A percentile compares a stretch with the other conserved stretches of the same genome.
Conservation (phyloP, 2,797 vertebrate genomes). For the Aulostomus chinensis region DNA sequence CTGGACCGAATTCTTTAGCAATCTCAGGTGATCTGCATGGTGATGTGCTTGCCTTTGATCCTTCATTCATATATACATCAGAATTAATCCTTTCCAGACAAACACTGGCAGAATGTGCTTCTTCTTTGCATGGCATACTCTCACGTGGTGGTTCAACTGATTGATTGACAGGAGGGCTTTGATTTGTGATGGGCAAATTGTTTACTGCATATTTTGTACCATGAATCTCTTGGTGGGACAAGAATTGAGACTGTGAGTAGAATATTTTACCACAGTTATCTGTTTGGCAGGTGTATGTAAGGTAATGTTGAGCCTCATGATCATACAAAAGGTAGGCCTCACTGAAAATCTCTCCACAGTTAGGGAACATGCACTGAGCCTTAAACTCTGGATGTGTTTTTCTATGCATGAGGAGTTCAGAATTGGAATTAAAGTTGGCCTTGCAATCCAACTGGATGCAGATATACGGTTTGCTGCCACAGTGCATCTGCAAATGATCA, state of each 20-base stretch:
- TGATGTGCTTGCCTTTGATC: constrained; percentile 33
- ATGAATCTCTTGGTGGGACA: constrained; percentile 89
- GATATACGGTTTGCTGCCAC: constrained; percentile 95
- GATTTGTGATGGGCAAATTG: constrained; percentile 51
- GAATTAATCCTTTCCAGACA: constrained; percentile 46
- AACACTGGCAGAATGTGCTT: constrained; percentile 18
- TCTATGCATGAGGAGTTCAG: constrained; percentile 93
- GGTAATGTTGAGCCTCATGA: constrained; percentile 99
- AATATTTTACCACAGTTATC: constrained; percentile 92
- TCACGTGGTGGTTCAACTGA: constrained; percentile 34
- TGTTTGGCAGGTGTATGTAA: constrained; percentile 93
- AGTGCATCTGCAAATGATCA: constrained; percentile 98
- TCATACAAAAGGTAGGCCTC: constrained; percentile 98
- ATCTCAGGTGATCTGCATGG: constrained; percentile 50
- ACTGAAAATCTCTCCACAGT: constrained; percentile 93
- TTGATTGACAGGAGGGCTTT: constrained; percentile 59
- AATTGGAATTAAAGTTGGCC: constrained; percentile 93
- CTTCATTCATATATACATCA: constrained; percentile 45
- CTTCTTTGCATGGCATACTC: constrained; percentile 28
- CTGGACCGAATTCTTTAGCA: constrained; percentile 43
- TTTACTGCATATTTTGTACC: constrained; percentile 59
- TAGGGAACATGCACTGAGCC: constrained; percentile 98
- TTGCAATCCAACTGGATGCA: constrained; percentile 99
- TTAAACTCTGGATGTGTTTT: constrained; percentile 93
- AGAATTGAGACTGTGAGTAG: constrained; percentile 89